These are phyloP conservation scores for Drosophila sechellia DNA, from an alignment of 1,140 invertebrate species.

Conservation along the genomic window DNA sequence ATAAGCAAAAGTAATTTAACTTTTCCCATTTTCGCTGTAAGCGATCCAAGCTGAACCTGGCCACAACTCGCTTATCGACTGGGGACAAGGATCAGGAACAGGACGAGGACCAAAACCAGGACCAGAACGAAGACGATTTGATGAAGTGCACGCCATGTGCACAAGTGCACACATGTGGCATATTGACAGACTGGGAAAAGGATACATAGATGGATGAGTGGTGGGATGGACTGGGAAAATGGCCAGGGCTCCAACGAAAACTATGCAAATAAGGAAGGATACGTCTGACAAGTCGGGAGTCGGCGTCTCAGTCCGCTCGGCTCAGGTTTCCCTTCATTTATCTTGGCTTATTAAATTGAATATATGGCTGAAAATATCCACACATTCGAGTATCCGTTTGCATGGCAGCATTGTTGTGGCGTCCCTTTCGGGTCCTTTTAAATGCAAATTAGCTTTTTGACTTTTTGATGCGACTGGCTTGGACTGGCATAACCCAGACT, in stretches of 20 bases:
- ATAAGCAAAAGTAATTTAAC: conserved; percentile 77
- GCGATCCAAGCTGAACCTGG: conserved; percentile 7
- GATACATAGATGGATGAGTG: conserved; percentile 1
- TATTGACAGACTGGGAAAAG: conserved; percentile 58
- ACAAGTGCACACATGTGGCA: conserved; percentile 53
- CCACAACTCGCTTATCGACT: conserved; percentile 62
- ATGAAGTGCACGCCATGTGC: conserved; percentile 66
- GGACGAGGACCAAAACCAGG: conserved; percentile 15
- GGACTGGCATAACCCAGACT: conserved; percentile 56
- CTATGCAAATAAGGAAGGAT: conserved; percentile 76
- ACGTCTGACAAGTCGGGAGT: conserved; percentile 41
- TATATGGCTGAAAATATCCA: conserved; percentile 69
- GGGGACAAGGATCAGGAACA: conserved; percentile 37
- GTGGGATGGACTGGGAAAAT: conserved; percentile 26
- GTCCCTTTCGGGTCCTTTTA: conserved; percentile 71
- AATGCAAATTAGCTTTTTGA: conserved; percentile 83
- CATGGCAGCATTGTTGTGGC: conserved; percentile 59
- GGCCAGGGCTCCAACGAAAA: conserved; percentile 58
- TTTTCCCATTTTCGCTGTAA: conserved; percentile 63
- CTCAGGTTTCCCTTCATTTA: conserved; percentile 60
- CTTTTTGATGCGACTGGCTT: conserved; percentile 68
- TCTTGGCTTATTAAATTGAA: conserved; percentile 82
- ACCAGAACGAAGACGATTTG: conserved; percentile 54
- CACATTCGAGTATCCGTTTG: conserved; percentile 29
- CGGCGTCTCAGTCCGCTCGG: conserved; percentile 18